Percentiles rank a stretch among this genome's conserved stretches.
Conservation (phyloP, 35 echinoderm and acorn worm species). For the Apostichopus japonicus region DNA sequence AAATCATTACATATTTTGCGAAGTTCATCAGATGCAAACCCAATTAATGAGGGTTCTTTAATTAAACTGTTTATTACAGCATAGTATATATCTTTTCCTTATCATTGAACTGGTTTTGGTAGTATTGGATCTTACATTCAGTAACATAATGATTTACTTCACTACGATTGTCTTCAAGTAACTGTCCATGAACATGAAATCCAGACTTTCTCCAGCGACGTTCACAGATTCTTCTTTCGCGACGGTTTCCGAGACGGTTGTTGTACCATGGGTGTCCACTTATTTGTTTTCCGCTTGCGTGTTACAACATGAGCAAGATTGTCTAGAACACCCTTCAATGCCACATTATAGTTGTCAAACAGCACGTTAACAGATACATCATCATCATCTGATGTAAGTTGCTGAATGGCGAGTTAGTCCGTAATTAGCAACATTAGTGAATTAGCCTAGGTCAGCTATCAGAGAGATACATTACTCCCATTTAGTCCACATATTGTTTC, state of each 20-base stretch:
- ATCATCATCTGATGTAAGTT: no score
- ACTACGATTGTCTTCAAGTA: not conserved
- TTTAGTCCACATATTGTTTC: no score
- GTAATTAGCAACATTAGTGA: no score
- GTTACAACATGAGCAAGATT: constrained; percentile 2
- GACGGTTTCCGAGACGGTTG: not conserved
- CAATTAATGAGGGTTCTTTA: not conserved
- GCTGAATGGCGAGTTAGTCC: no score
- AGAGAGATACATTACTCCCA: no score
- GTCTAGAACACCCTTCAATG: not conserved
- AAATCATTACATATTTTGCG: not conserved
- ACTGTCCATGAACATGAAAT: constrained; percentile 29
- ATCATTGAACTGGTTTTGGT: constrained; percentile 13
- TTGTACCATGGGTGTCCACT: not conserved
- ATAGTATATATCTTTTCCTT: not conserved
- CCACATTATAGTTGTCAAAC: not conserved
- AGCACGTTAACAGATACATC: not conserved
- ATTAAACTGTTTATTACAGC: constrained; percentile 3
- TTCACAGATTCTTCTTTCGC: constrained; percentile 1
- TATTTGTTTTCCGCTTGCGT: not conserved
- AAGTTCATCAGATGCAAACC: not conserved
- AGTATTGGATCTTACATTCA: constrained; percentile 14
- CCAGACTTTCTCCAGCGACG: constrained; percentile 22
- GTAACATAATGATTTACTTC: not conserved
- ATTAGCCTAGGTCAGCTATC: no score